Percentiles rank a stretch among this genome's conserved stretches.
These are phyloP conservation scores for Miichthys miiuy DNA, from an alignment of 2,797 vertebrate species.

Conservation along the genomic window DNA sequence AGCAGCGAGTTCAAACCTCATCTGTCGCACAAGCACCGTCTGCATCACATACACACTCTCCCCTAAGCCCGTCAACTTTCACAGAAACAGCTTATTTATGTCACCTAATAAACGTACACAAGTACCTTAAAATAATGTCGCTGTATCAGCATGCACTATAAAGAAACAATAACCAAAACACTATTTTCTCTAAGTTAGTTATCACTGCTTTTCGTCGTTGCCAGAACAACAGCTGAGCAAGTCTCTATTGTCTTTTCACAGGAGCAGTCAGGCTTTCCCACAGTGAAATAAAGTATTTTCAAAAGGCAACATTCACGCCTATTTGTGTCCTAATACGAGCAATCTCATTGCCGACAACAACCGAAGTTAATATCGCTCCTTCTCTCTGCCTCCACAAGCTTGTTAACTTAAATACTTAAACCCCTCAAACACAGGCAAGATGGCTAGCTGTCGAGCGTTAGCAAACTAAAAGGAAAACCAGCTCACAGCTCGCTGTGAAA, in stretches of 20 bases:
- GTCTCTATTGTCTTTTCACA: slow-evolving; percentile 72
- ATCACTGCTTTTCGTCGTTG: slow-evolving; percentile 26
- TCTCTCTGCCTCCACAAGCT: slow-evolving; percentile 20
- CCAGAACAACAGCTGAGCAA: slow-evolving; percentile 51
- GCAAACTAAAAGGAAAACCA: slow-evolving; percentile 61
- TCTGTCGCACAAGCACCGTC: slow-evolving; percentile 68
- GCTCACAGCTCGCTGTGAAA: slow-evolving; percentile 41
- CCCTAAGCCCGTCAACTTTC: slow-evolving; percentile 24
- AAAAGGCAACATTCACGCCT: slow-evolving; percentile 15
- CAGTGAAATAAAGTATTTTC: slow-evolving; percentile 52
- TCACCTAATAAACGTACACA: neutral
- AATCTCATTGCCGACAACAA: neutral
- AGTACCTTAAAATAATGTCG: neutral
- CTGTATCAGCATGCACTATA: neutral
- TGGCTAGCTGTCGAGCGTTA: slow-evolving; percentile 73
- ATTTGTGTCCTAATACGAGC: neutral
- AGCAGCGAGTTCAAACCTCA: slow-evolving; percentile 65
- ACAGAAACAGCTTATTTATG: neutral
- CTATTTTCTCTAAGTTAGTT: slow-evolving; percentile 13
- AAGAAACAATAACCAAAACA: neutral
- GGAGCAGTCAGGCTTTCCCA: slow-evolving; percentile 27
- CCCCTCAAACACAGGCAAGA: slow-evolving; percentile 68
- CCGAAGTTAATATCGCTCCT: neutral
- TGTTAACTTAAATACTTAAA: slow-evolving; percentile 64
- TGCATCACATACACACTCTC: slow-evolving; percentile 66